Conservation (phyloP, 2,888 invertebrate species). For the Drosophila atripex region DNA sequence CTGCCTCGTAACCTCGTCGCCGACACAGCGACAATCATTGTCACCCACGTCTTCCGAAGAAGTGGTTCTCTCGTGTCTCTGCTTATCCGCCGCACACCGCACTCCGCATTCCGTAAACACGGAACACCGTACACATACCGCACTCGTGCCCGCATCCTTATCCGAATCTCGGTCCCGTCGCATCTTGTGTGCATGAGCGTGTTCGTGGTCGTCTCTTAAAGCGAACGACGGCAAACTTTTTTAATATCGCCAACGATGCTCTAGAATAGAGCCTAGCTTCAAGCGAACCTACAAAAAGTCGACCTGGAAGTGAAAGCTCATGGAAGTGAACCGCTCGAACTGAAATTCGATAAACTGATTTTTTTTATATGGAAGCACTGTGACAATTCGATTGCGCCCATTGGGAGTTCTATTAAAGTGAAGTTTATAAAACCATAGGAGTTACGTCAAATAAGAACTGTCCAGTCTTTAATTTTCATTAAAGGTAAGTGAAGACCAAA, state of each 20-base stretch:
- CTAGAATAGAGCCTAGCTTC: not conserved
- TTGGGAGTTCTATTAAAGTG: not conserved
- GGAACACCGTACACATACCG: not conserved
- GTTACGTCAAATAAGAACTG: not conserved
- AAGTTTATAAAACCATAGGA: not conserved
- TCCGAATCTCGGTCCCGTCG: not conserved
- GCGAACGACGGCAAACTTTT: slow-evolving; percentile 2
- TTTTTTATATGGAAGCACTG: not conserved
- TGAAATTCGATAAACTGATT: not conserved
- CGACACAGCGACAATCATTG: slow-evolving; percentile 78
- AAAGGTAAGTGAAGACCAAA: not conserved
- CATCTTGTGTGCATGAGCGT: slow-evolving; percentile 6
- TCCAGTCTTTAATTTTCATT: not conserved
- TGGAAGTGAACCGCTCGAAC: not conserved
- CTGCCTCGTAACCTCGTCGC: slow-evolving; percentile 55
- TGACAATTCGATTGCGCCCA: not conserved
- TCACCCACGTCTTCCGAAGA: slow-evolving; percentile 82
- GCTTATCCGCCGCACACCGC: not conserved
- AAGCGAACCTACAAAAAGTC: not conserved
- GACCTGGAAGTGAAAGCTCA: not conserved
- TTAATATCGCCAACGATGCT: not conserved
- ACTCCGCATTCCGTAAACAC: not conserved
- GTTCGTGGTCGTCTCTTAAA: slow-evolving; percentile 6
- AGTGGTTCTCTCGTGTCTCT: slow-evolving; percentile 66
- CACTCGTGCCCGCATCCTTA: not conserved